phyloP scores from a whole-genome alignment of 53 echinoderm and acorn worm genomes.

The Patiria pectinifera region DNA sequence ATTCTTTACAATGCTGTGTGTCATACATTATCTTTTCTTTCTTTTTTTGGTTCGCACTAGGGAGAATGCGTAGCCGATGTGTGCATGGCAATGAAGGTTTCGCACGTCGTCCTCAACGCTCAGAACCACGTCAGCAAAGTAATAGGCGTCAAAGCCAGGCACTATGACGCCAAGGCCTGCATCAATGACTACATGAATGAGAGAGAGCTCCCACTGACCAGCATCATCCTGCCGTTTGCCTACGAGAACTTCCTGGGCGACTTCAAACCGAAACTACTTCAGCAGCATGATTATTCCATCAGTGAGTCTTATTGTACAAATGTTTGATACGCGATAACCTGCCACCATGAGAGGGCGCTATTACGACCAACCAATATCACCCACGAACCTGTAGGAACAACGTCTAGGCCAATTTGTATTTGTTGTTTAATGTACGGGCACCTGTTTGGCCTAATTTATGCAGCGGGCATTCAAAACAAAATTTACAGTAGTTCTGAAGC shows the following conservation, averaged over 20 bases:
- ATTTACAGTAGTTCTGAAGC: too few species aligned
- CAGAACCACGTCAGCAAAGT: constrained; percentile 77
- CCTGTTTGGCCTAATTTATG: too few species aligned
- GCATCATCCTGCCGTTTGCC: constrained; percentile 84
- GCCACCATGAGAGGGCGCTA: too few species aligned
- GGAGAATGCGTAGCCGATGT: constrained; percentile 88
- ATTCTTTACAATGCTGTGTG: too few species aligned
- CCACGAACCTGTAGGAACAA: too few species aligned
- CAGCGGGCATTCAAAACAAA: too few species aligned
- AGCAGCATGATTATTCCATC: constrained; percentile 76
- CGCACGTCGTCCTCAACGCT: constrained; percentile 84
- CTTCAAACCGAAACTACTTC: constrained; percentile 63
- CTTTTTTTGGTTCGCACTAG: neutral
- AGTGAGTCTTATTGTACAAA: constrained; percentile 56
- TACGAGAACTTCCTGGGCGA: constrained; percentile 73
- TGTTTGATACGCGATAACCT: too few species aligned
- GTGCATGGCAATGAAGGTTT: constrained; percentile 75
- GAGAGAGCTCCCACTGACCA: constrained; percentile 80
- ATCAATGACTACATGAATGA: constrained; percentile 92
- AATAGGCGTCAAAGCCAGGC: constrained; percentile 76
- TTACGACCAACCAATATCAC: too few species aligned
- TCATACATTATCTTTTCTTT: too few species aligned
- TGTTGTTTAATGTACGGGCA: too few species aligned
- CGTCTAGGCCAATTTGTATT: too few species aligned
- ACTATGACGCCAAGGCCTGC: constrained; percentile 85